Conservation (phyloP, 2,113 vertebrate species). For the Triplophysa tibetana region DNA sequence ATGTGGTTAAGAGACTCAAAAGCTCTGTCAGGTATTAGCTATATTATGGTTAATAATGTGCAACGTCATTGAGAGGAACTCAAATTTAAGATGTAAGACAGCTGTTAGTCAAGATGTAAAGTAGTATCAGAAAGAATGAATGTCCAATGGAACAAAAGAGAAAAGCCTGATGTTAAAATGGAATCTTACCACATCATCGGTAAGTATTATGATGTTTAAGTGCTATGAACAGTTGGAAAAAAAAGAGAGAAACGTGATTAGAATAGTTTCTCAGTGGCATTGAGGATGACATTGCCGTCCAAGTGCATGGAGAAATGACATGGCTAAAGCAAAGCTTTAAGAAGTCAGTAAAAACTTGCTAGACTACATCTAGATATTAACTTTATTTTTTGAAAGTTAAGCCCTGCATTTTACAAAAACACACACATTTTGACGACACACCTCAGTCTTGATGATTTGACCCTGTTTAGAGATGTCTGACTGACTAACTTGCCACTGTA, state of each 20-base stretch:
- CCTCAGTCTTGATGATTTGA: too few species aligned
- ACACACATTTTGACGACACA: neutral
- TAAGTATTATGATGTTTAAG: conserved; percentile 91
- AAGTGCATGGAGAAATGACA: neutral
- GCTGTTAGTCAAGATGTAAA: neutral
- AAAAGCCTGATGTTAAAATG: neutral
- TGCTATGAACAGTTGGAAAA: conserved; percentile 75
- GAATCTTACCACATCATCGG: conserved; percentile 94
- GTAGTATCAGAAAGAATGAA: neutral
- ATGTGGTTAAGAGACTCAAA: neutral
- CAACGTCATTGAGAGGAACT: neutral
- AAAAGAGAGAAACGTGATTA: conserved; percentile 58
- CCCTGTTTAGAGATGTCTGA: too few species aligned
- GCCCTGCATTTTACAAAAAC: neutral
- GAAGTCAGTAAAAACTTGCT: too few species aligned
- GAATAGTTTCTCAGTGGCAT: conserved; percentile 1
- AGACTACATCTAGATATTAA: too few species aligned
- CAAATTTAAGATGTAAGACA: neutral
- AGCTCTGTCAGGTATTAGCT: neutral
- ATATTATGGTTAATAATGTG: neutral
- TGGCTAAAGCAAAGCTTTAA: neutral
- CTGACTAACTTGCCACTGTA: too few species aligned
- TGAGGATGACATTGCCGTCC: neutral
- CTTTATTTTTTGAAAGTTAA: neutral
- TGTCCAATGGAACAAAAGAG: neutral